Evolutionary conservation across 2,113 vertebrate species (phyloP).

Genomic region (Gymnarchus niloticus): DNA sequence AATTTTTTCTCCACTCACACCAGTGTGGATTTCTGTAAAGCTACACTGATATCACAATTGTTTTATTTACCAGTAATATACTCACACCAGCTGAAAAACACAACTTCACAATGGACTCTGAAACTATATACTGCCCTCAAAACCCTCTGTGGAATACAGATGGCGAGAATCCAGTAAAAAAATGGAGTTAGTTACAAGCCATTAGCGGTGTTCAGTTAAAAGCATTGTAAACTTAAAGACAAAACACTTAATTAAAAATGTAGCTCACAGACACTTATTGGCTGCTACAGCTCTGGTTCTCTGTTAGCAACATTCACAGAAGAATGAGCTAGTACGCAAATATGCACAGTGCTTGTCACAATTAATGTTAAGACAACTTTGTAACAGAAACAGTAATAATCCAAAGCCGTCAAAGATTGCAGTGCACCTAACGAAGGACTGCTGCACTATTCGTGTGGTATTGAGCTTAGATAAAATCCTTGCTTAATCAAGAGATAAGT

Average conservation of each 20-base stretch:
- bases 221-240: neutral
- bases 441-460: neutral
- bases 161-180: conserved; percentile 3
- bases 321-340: neutral
- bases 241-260: conserved; percentile 10
- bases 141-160: neutral
- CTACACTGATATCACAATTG: neutral
- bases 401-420: neutral
- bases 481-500: neutral
- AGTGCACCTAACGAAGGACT: neutral
- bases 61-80: neutral
- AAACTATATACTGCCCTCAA: neutral
- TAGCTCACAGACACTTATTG: neutral
- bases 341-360: neutral
- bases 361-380: neutral
- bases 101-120: neutral
- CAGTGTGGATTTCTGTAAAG: neutral
- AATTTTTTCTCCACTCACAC: neutral
- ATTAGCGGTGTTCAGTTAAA: neutral
- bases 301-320: neutral
- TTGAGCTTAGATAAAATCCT: neutral
- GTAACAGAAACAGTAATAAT: neutral
- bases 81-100: neutral
- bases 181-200: neutral
- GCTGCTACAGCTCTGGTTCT: neutral